phyloP scores from a whole-genome alignment of 2,797 vertebrate genomes.

The Danio tinwini region DNA sequence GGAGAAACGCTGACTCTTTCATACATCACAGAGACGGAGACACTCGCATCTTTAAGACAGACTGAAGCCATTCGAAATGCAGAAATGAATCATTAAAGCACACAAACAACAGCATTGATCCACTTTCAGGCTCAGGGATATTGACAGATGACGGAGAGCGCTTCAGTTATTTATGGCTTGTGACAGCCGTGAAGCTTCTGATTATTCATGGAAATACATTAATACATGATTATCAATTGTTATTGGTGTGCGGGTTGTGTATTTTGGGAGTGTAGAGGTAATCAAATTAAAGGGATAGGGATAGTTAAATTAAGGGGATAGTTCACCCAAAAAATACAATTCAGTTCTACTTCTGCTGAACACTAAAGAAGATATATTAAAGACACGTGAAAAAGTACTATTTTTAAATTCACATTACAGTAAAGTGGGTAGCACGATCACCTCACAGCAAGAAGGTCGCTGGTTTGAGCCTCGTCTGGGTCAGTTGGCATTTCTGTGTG shows the following conservation, averaged over 20 bases:
- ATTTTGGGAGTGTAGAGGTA: slow-evolving; percentile 1
- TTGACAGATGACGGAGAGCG: slow-evolving; percentile 12
- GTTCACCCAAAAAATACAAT: too few relatives aligned
- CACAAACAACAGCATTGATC: slow-evolving; percentile 21
- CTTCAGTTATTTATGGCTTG: slow-evolving; percentile 5
- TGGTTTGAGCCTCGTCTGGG: too few relatives aligned
- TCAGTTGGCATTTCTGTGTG: too few relatives aligned
- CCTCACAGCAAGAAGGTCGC: too few relatives aligned
- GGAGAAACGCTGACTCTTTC: slow-evolving; percentile 47
- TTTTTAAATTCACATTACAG: too few relatives aligned
- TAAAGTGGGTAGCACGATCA: too few relatives aligned
- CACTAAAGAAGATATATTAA: too few relatives aligned
- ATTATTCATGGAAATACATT: slow-evolving; percentile 3
- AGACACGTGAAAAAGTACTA: too few relatives aligned
- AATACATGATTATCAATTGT: slow-evolving; percentile 14
- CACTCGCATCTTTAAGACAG: slow-evolving; percentile 22
- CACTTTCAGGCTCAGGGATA: slow-evolving; percentile 8
- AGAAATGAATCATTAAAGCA: slow-evolving; percentile 31
- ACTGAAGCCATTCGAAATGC: slow-evolving; percentile 35
- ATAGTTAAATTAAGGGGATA: not conserved
- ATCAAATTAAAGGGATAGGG: slow-evolving; percentile 13
- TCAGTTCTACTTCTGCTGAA: too few relatives aligned
- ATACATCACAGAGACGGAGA: slow-evolving; percentile 41
- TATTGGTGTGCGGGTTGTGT: not conserved
- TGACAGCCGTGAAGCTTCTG: not conserved